Base-by-base conservation (phyloP, 1,140 invertebrate genomes). In the Ceratina australensis region DNA sequence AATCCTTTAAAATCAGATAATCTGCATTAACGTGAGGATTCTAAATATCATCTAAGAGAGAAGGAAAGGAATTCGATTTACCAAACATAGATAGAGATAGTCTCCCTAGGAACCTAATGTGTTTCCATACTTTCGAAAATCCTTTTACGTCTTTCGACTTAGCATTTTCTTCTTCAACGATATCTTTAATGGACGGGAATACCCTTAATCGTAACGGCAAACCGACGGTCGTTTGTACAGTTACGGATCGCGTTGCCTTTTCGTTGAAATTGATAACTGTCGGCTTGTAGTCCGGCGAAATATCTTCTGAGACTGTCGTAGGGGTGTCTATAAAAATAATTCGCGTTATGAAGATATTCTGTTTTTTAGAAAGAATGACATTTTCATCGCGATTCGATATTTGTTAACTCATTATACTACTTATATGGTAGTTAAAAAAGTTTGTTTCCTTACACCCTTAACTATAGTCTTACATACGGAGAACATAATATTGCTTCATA, bases 161-260 rank as follows among this genome's bases (percentile, higher is more conserved):
- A 15, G n/a, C 61, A 0, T 61, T 3, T 4, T 89, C 82, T 13
- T 91, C 88, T 33, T 88, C 83, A n/a, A 87, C 82, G 20, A 91
- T 85, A 75, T 92, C 87, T 66, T 85, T 89, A 54, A 91, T 72
- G 5, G 84, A 87, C 5, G 93, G 93, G 78, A 93, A 89, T 26
- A 93, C 88, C 61, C 92, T 89, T 5, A 94, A 85, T 77, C 93
- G 89, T 76, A 93, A 92, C 7, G 92, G 91, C 57, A 93, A 78
- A 18, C 90, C 80, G 56, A 90, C 86, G 8, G 85, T 78, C 4
- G 93, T 93, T 80, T 94, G 93, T 18, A 93, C 88, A 54, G 89
- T 91, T 5, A 78, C 87, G 72, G 89, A 92, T 84, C 81, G 92
- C 65, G 63, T 65, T 28, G 81, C 56, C 26, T 74, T 66, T 26